Percentiles rank a stretch among this genome's conserved stretches.
Evolutionary conservation across 2,888 invertebrate species (phyloP).

Genomic region (Eueremaeus valkanovi): DNA sequence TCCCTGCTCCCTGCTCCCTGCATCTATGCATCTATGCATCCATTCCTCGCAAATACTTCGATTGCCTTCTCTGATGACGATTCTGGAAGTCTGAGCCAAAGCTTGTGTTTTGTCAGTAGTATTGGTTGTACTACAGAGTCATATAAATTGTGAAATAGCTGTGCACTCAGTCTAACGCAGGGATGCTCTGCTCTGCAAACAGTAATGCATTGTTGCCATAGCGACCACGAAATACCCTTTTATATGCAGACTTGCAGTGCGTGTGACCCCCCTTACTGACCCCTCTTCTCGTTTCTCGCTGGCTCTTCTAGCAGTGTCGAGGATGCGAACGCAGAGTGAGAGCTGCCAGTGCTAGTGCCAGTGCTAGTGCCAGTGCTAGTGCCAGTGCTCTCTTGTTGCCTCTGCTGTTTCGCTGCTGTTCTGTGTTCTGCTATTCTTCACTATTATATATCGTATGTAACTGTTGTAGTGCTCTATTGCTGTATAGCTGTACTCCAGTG

Average conservation of each 20-base stretch:
- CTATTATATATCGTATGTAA: constrained; percentile 15
- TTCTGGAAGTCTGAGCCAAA: neutral
- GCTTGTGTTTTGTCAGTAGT: neutral
- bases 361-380: no score
- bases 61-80: constrained; percentile 4
- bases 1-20: neutral
- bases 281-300: constrained; percentile 2
- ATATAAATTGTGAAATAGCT: neutral
- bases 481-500: no score
- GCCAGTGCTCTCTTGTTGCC: neutral
- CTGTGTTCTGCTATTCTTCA: neutral
- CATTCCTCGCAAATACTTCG: neutral
- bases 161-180: neutral
- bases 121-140: neutral
- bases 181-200: constrained; percentile 6
- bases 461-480: constrained; percentile 2
- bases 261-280: neutral
- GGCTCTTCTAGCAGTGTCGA: neutral
- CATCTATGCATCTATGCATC: no score
- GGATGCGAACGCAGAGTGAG: constrained; percentile 12
- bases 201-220: neutral
- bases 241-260: neutral
- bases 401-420: constrained; percentile 6
- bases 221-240: neutral
- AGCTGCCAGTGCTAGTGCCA: constrained; percentile 5